Evolutionary conservation across 1,140 invertebrate genomes (phyloP), one percentile per base, ranked within the genome.

Genomic region (Carposina sasakii): DNA sequence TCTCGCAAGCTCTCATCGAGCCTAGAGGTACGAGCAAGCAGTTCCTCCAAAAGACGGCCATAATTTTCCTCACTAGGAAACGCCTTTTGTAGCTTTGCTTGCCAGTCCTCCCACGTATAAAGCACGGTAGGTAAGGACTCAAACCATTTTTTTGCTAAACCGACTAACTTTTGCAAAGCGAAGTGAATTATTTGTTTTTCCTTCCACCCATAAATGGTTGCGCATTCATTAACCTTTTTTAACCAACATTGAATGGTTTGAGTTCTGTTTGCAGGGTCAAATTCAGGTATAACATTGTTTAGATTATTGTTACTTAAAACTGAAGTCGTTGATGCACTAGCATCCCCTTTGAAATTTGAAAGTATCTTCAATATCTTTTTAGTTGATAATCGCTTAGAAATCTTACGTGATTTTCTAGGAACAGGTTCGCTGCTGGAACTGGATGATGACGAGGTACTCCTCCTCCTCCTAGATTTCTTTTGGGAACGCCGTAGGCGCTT

Each of bases 81-180:
- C 1, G 58, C 58, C 17, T 41, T 46, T 2, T 16, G 1, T 1
- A 61, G 16, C 34, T 61, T 57, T 9, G 34, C 19, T 40, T 60
- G 55, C 50, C 54, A 61, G 17, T 57, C 48, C 3, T 30, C 21
- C 54, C 54, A 61, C 13, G 31, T 41, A 23, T 50, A 57, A 13
- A 21, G 34, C n/a, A 61, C 23, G 1, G 54, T 39, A 12, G 54
- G 22, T 23, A 61, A 30, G 13, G 49, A 43, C 8, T 57, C 42
- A 39, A 54, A 54, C 58, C 54, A 61, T 12, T n/a, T 44, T 24
- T 51, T 58, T 1, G 59, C 55, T 23, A 50, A 28, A 9, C 55
- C 55, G 13, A 26, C 1, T n/a, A 48, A 33, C 22, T 48, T 48
- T 31, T 40, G 39, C 10, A 48, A 15, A 1, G 47, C 15, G 21